These are phyloP conservation scores for Gobiocypris rarus DNA, from an alignment of 2,113 vertebrate species.

Conservation along the genomic window DNA sequence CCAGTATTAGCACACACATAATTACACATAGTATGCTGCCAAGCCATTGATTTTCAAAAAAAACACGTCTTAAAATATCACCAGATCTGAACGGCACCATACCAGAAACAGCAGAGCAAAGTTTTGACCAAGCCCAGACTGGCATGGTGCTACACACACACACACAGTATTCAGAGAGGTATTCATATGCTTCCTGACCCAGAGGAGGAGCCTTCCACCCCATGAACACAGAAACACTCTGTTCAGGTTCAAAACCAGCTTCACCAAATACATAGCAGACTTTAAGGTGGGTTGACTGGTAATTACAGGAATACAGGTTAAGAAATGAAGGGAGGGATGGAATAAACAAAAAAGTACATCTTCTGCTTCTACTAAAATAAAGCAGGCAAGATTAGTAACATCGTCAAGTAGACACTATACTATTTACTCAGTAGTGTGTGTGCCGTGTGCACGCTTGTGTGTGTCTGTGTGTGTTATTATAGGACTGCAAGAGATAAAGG, in stretches of 20 bases:
- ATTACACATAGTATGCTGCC: no score
- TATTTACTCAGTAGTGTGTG: neutral
- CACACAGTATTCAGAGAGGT: neutral
- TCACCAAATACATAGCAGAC: neutral
- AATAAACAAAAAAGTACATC: neutral
- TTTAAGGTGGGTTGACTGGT: conserved; percentile 9
- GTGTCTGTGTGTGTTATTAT: conserved; percentile 11
- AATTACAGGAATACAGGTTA: conserved; percentile 28
- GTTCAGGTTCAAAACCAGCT: conserved; percentile 11
- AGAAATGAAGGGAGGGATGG: neutral
- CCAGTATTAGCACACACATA: no score
- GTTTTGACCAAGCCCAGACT: conserved; percentile 6
- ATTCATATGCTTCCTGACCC: conserved; percentile 23
- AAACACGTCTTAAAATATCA: no score
- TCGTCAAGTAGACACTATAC: neutral
- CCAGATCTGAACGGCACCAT: neutral
- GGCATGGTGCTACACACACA: neutral
- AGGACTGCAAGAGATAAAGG: conserved; percentile 1
- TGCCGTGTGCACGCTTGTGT: neutral
- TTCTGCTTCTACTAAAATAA: neutral
- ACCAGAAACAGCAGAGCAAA: neutral
- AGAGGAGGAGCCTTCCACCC: conserved; percentile 3
- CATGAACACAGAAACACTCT: conserved; percentile 31
- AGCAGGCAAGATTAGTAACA: neutral
- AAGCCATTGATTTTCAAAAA: no score